phyloP scores from a whole-genome alignment of 2,888 invertebrate species.

The Euspilapteryx auroguttella region DNA sequence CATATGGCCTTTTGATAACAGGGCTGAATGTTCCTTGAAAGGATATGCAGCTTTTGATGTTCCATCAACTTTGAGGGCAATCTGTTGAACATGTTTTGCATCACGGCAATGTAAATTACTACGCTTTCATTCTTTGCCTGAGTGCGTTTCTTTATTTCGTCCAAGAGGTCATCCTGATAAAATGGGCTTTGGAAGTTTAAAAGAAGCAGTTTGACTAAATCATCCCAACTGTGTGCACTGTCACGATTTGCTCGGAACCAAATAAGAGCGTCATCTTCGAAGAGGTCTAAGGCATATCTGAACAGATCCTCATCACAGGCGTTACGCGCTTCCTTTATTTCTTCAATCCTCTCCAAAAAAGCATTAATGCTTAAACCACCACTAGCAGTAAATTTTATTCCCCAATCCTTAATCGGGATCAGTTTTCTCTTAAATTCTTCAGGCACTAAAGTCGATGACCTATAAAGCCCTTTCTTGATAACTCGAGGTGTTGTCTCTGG shows the following conservation, averaged over 20 bases:
- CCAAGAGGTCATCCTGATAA: slow-evolving; percentile 4
- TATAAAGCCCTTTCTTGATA: too few species aligned
- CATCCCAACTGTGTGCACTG: neutral
- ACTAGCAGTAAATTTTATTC: slow-evolving; percentile 1
- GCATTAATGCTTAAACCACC: slow-evolving; percentile 1
- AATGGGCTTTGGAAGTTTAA: slow-evolving; percentile 1
- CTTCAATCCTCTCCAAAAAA: slow-evolving; percentile 2
- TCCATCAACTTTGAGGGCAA: slow-evolving; percentile 1
- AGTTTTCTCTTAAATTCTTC: too few species aligned
- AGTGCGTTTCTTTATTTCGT: slow-evolving; percentile 3
- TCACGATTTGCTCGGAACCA: slow-evolving; percentile 3
- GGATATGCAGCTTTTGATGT: neutral
- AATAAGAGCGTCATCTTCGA: slow-evolving; percentile 3
- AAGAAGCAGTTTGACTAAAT: neutral
- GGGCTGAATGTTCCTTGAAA: neutral
- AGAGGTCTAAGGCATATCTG: slow-evolving; percentile 3
- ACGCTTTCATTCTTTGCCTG: slow-evolving; percentile 2
- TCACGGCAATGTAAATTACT: slow-evolving; percentile 1
- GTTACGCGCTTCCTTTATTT: slow-evolving; percentile 2
- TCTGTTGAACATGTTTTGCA: slow-evolving; percentile 5
- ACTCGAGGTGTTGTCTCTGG: too few species aligned
- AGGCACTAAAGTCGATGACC: too few species aligned
- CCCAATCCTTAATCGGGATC: too few species aligned
- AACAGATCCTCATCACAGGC: slow-evolving; percentile 1
- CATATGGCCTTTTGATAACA: slow-evolving; percentile 1